phyloP scores from a whole-genome alignment of 2,888 invertebrate genomes.

The Plebejus argus region DNA sequence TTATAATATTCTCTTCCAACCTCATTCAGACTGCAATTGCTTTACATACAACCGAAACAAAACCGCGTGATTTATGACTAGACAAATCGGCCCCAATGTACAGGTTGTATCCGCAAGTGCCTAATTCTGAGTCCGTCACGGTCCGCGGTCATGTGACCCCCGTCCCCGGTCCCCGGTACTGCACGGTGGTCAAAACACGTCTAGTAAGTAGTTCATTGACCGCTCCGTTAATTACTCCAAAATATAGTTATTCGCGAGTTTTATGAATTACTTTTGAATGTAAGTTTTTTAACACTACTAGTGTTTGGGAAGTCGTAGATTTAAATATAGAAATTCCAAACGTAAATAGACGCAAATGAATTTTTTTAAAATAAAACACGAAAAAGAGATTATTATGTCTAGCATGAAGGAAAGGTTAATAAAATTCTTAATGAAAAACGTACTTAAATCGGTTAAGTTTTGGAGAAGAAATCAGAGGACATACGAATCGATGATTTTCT shows the following conservation, averaged over 20 bases:
- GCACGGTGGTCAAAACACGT: constrained; percentile 8
- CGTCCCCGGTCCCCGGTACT: constrained; percentile 6
- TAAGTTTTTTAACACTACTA: background rate
- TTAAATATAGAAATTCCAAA: background rate
- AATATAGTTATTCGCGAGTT: background rate
- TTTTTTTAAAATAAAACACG: no score
- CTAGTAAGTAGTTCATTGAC: constrained; percentile 13
- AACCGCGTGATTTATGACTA: no score
- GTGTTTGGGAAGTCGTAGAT: background rate
- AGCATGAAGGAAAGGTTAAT: no score
- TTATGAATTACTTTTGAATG: background rate
- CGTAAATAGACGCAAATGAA: background rate
- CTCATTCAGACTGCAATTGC: no score
- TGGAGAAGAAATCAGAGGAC: no score
- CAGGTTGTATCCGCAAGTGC: background rate
- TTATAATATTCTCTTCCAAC: no score
- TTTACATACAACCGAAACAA: no score
- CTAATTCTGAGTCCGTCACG: background rate
- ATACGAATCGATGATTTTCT: no score
- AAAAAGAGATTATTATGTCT: no score
- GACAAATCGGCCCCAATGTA: no score
- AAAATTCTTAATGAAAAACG: no score
- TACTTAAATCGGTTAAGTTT: no score
- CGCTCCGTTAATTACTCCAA: background rate
- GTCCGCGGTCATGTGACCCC: constrained; percentile 11